Conservation (phyloP, 2,797 vertebrate species). For the Podarcis lilfordi region DNA sequence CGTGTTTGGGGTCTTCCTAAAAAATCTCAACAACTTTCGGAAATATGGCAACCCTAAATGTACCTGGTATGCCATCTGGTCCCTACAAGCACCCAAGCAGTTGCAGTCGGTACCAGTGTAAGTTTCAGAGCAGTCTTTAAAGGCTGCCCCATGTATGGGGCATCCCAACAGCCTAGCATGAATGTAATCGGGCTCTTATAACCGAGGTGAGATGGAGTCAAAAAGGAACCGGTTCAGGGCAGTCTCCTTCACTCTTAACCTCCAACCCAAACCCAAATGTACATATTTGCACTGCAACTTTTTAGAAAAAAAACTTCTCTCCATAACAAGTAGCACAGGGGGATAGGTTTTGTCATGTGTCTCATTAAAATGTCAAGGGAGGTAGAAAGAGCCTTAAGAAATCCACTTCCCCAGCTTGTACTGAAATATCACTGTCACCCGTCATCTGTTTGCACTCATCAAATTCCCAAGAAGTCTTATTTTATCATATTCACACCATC, state of each 20-base stretch:
- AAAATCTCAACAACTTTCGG: no score
- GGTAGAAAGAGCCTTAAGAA: constrained; percentile 78
- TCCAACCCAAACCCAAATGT: constrained; percentile 36
- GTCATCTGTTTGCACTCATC: constrained; percentile 82
- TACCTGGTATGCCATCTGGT: no score
- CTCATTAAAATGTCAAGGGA: constrained; percentile 78
- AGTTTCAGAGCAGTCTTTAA: neutral
- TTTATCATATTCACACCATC: constrained; percentile 82
- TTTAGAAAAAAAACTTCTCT: constrained; percentile 71
- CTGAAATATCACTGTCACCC: constrained; percentile 84
- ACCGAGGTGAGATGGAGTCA: neutral
- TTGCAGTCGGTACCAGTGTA: no score
- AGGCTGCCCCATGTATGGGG: neutral
- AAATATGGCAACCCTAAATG: no score
- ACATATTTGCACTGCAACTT: constrained; percentile 76
- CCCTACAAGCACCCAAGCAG: neutral
- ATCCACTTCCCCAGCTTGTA: constrained; percentile 81
- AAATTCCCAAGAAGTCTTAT: constrained; percentile 77
- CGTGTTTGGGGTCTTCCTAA: no score
- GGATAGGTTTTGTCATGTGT: constrained; percentile 79
- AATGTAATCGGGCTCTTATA: neutral
- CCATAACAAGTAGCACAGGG: constrained; percentile 78
- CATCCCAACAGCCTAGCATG: neutral
- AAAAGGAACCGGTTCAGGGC: constrained; percentile 10
- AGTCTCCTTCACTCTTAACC: constrained; percentile 32